Evolutionary conservation across 2,888 invertebrate genomes (phyloP).

Genomic region (Drosophila recens): DNA sequence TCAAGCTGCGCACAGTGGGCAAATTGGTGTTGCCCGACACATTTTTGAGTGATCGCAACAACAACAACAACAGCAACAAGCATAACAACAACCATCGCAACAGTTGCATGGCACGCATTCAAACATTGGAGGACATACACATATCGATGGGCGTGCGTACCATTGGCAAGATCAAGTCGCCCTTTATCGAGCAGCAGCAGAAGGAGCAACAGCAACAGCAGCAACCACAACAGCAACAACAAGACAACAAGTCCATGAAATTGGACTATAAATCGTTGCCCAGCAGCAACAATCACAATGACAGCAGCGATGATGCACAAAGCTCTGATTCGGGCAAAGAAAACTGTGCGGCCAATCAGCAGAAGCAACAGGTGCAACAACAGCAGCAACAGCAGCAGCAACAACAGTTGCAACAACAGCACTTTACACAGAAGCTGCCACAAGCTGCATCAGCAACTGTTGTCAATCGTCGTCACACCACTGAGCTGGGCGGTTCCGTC

Average conservation of each 20-base stretch:
- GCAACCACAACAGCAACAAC: conserved; percentile 5
- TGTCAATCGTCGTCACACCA: conserved; percentile 59
- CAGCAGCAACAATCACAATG: conserved; percentile 37
- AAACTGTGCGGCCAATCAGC: conserved; percentile 74
- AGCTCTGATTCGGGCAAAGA: conserved; percentile 84
- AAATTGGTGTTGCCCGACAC: conserved; percentile 82
- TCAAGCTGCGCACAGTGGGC: conserved; percentile 81
- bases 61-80: conserved; percentile 50
- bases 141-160: conserved; percentile 64
- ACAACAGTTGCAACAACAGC: conserved; percentile 36
- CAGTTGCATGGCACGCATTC: conserved; percentile 44
- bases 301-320: conserved; percentile 58
- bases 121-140: conserved; percentile 59
- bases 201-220: conserved; percentile 27
- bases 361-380: conserved; percentile 25
- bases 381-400: conserved; percentile 27
- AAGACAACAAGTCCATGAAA: conserved; percentile 46
- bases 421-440: conserved; percentile 42
- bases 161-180: conserved; percentile 85
- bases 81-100: conserved; percentile 47
- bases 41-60: conserved; percentile 79
- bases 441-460: conserved; percentile 1
- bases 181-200: conserved; percentile 82
- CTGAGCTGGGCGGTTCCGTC: conserved; percentile 44
- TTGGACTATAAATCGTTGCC: conserved; percentile 47